Evolutionary conservation across 92 coral and sea anemone genomes (phyloP).

Genomic region (Pocillopora meandrina): DNA sequence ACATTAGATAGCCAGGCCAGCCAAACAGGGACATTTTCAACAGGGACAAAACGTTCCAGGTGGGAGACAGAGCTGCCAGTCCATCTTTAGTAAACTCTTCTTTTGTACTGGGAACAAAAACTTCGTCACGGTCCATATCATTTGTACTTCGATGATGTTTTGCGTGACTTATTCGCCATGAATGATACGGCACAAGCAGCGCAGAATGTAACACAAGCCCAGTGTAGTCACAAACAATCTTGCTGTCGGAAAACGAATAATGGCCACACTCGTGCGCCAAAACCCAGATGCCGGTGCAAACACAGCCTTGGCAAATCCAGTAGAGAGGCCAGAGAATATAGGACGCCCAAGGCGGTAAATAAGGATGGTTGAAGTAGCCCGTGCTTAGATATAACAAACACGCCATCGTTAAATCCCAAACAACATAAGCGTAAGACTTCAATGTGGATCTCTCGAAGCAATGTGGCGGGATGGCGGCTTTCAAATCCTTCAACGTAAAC

Average conservation of each 20-base stretch:
- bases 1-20: slow-evolving; percentile 54
- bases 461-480: slow-evolving; percentile 55
- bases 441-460: slow-evolving; percentile 64
- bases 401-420: slow-evolving; percentile 32
- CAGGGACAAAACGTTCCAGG: slow-evolving; percentile 19
- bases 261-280: slow-evolving; percentile 74
- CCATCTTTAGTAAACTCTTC: slow-evolving; percentile 22
- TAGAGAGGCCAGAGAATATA: slow-evolving; percentile 58
- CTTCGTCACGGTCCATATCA: slow-evolving; percentile 66
- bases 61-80: slow-evolving; percentile 6
- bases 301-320: slow-evolving; percentile 64
- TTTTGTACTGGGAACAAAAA: slow-evolving; percentile 57
- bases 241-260: slow-evolving; percentile 65
- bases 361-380: slow-evolving; percentile 41
- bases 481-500: slow-evolving; percentile 61
- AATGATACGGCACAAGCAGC: slow-evolving; percentile 63
- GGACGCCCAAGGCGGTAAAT: slow-evolving; percentile 23
- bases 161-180: slow-evolving; percentile 75
- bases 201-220: slow-evolving; percentile 57
- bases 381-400: slow-evolving; percentile 28
- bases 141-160: slow-evolving; percentile 70
- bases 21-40: slow-evolving; percentile 38
- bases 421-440: slow-evolving; percentile 45
- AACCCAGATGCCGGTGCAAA: slow-evolving; percentile 66
- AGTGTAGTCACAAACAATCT: slow-evolving; percentile 44